Conservation (phyloP, 2,888 invertebrate species). For the Parthenolecanium corni region DNA sequence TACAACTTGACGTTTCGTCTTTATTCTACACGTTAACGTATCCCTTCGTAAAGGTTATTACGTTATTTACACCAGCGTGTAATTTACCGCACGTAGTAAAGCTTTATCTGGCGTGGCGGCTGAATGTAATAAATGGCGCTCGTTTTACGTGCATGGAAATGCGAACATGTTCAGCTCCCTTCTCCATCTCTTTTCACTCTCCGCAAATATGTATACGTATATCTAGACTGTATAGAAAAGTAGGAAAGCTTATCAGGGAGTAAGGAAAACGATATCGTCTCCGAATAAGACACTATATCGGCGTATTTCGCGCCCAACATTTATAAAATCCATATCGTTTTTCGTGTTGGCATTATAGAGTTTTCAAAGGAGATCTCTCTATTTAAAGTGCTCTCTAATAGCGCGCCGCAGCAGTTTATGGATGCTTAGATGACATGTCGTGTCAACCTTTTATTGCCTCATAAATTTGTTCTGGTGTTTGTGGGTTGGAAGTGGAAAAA, state of each 20-base stretch:
- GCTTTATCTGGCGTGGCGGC: slow-evolving; percentile 25
- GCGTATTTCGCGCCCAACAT: slow-evolving; percentile 9
- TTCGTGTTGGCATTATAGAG: no score
- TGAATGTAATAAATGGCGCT: slow-evolving; percentile 20
- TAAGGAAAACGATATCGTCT: slow-evolving; percentile 8
- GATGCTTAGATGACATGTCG: no score
- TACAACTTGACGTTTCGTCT: no score
- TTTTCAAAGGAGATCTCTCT: no score
- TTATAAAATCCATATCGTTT: neutral
- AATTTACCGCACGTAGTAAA: slow-evolving; percentile 26
- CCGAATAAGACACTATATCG: slow-evolving; percentile 8
- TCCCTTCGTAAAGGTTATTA: slow-evolving; percentile 17
- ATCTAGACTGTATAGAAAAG: no score
- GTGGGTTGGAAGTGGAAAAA: no score
- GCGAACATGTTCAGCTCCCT: slow-evolving; percentile 6
- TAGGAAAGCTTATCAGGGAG: slow-evolving; percentile 3
- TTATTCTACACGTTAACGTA: neutral
- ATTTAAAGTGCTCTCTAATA: no score
- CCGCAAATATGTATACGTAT: no score
- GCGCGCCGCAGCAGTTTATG: no score
- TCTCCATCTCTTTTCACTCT: no score
- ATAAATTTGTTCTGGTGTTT: no score
- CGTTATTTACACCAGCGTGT: slow-evolving; percentile 7
- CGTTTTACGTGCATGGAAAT: slow-evolving; percentile 21
- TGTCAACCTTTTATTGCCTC: no score